Evolutionary conservation across 2,113 vertebrate species (phyloP).

Genomic region (Clarias batrachus): DNA sequence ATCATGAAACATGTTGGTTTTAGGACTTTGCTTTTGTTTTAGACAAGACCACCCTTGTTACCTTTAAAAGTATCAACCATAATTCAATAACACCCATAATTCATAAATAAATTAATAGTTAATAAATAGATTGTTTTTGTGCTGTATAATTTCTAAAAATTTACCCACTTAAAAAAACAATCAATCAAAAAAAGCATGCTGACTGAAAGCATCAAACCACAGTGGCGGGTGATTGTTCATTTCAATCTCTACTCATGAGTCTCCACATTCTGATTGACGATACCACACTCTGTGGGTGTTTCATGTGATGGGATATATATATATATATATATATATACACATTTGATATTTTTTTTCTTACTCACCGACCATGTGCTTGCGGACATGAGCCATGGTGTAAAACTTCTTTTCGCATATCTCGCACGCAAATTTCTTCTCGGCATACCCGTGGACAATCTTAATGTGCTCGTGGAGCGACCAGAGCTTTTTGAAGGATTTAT

Average conservation of each 20-base stretch:
- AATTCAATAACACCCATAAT: no score
- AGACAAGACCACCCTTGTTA: no score
- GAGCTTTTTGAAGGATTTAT: constrained; percentile 98
- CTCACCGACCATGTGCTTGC: constrained; percentile 99
- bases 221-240: neutral
- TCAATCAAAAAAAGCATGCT: neutral
- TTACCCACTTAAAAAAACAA: neutral
- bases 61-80: no score
- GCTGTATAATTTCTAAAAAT: neutral
- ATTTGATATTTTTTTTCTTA: constrained; percentile 60
- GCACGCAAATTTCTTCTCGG: constrained; percentile 98
- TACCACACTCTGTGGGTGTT: no score
- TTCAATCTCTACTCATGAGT: neutral
- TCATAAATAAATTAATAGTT: neutral
- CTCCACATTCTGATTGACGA: neutral
- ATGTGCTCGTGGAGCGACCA: constrained; percentile 99
- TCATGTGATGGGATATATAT: no score
- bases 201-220: neutral
- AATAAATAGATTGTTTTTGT: neutral
- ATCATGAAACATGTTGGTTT: no score
- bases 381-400: constrained; percentile 98
- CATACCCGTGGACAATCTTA: constrained; percentile 97
- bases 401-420: constrained; percentile 99
- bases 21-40: no score
- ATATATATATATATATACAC: no score